phyloP scores from a whole-genome alignment of 1,140 invertebrate genomes.

The Drosophila athabasca region DNA sequence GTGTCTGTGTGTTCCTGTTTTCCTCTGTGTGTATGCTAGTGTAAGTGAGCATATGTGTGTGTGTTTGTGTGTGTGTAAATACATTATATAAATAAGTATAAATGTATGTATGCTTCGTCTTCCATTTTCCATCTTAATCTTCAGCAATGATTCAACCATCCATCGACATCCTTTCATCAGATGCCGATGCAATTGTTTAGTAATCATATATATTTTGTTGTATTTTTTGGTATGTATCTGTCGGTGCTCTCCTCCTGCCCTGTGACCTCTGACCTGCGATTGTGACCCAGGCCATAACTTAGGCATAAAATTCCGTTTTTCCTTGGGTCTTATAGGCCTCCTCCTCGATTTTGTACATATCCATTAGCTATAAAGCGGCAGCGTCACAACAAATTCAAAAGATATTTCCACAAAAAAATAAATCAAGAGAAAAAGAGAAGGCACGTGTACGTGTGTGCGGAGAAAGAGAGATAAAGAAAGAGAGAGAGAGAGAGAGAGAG shows the following conservation, averaged over 20 bases:
- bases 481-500: constrained; percentile 23
- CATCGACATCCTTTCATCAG: neutral
- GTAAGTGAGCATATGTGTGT: constrained; percentile 13
- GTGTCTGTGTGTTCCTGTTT: constrained; percentile 9
- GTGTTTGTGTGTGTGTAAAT: constrained; percentile 32
- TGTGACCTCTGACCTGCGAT: neutral
- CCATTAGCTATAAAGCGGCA: constrained; percentile 89
- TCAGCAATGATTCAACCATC: too few relatives aligned
- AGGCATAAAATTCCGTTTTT: constrained; percentile 95
- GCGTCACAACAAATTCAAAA: constrained; percentile 51
- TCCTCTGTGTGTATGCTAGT: constrained; percentile 3
- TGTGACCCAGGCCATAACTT: constrained; percentile 71
- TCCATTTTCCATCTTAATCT: too few relatives aligned
- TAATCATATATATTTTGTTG: constrained; percentile 14
- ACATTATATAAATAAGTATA: constrained; percentile 33
- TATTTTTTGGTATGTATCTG: constrained; percentile 27
- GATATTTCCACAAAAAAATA: constrained; percentile 31
- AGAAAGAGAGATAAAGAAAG: constrained; percentile 16
- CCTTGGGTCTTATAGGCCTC: constrained; percentile 95
- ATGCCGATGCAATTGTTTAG: constrained; percentile 4
- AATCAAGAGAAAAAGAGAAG: constrained; percentile 32
- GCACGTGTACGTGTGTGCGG: constrained; percentile 1
- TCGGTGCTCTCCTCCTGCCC: constrained; percentile 32
- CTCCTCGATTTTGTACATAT: constrained; percentile 97
- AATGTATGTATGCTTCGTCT: constrained; percentile 10